Conservation (phyloP, 2,113 vertebrate genomes). For the Osmerus mordax region DNA sequence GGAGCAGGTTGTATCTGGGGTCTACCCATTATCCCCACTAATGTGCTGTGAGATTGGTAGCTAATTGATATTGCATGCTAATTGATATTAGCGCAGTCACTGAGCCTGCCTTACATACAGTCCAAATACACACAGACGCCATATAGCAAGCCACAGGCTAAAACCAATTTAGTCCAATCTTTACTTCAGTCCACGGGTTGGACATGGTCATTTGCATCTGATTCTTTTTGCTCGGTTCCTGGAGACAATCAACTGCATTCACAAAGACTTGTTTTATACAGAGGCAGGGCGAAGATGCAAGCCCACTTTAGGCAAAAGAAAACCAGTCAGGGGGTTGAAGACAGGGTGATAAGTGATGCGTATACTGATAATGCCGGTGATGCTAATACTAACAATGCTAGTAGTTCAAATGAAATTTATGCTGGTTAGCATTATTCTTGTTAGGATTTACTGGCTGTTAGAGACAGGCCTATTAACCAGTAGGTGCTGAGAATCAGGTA, state of each 20-base stretch:
- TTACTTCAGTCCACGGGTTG: constrained; percentile 35
- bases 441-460: too few species aligned
- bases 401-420: too few species aligned
- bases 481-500: constrained; percentile 14
- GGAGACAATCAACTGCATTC: background rate
- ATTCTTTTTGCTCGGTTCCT: constrained; percentile 21
- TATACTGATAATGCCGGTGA: too few species aligned
- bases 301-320: too few species aligned
- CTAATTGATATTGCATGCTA: constrained; percentile 76
- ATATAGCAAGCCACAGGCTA: constrained; percentile 37
- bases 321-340: too few species aligned
- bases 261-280: constrained; percentile 1
- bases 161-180: constrained; percentile 48
- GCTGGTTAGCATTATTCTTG: too few species aligned
- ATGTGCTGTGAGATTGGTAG: constrained; percentile 73
- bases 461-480: constrained; percentile 15
- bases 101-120: constrained; percentile 40
- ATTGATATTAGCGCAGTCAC: constrained; percentile 63
- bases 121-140: constrained; percentile 35
- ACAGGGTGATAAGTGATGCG: too few species aligned
- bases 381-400: too few species aligned
- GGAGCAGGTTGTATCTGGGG: constrained; percentile 48
- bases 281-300: too few species aligned
- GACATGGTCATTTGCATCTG: constrained; percentile 43
- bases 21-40: constrained; percentile 68